Conservation (phyloP, 2,797 vertebrate species). For the Eupleurogrammus muticus region DNA sequence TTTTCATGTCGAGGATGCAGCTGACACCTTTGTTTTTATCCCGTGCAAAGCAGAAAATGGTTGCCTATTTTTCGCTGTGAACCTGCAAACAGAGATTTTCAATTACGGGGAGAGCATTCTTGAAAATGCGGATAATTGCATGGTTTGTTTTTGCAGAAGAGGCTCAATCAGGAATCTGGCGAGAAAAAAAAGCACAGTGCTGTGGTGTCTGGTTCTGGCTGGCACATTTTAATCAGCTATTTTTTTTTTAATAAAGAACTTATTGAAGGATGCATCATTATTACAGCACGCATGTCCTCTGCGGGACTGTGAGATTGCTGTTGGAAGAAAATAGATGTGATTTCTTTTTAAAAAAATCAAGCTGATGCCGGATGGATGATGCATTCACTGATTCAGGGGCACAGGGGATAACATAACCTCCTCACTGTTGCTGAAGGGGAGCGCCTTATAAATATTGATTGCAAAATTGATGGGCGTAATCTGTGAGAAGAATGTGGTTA, state of each 20-base stretch:
- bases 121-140: slow-evolving; percentile 25
- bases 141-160: slow-evolving; percentile 29
- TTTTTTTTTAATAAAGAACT: slow-evolving; percentile 45
- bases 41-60: slow-evolving; percentile 11
- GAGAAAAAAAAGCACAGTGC: neutral
- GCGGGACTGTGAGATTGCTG: neutral
- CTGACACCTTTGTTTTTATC: slow-evolving; percentile 6
- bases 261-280: slow-evolving; percentile 1
- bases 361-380: neutral
- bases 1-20: slow-evolving; percentile 4
- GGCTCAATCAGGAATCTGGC: slow-evolving; percentile 5
- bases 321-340: slow-evolving; percentile 24
- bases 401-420: neutral
- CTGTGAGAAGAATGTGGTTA: neutral
- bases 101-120: slow-evolving; percentile 11
- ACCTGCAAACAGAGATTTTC: slow-evolving; percentile 24
- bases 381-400: slow-evolving; percentile 6
- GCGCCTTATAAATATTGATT: neutral
- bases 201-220: neutral
- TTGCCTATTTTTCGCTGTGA: slow-evolving; percentile 17
- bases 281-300: slow-evolving; percentile 8
- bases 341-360: slow-evolving; percentile 8
- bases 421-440: neutral
- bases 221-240: slow-evolving; percentile 23
- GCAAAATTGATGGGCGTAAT: slow-evolving; percentile 3